Evolutionary conservation across 2,797 vertebrate genomes (phyloP).

Genomic region (Muscicapa comitata): DNA sequence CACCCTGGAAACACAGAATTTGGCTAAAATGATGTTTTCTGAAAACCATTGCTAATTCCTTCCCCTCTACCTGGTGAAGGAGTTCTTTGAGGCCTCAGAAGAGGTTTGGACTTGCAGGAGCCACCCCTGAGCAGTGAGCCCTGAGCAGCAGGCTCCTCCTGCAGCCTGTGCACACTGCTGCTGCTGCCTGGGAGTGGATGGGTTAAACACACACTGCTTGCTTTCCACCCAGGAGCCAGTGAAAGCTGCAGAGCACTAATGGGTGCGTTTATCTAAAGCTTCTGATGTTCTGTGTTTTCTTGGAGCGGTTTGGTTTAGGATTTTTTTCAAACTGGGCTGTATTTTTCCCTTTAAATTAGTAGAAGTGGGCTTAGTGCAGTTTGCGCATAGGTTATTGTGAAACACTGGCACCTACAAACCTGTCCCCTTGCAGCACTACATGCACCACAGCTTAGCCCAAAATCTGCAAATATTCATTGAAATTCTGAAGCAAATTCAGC

Average conservation of each 20-base stretch:
- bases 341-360: neutral
- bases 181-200: neutral
- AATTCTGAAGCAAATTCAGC: neutral
- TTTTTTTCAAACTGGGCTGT: neutral
- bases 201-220: neutral
- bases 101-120: neutral
- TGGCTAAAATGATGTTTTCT: accelerated
- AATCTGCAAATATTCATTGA: neutral
- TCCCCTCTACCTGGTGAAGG: neutral
- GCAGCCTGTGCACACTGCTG: neutral
- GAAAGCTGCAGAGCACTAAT: neutral
- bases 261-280: neutral
- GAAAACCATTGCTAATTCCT: accelerated
- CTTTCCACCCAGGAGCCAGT: neutral
- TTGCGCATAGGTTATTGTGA: neutral
- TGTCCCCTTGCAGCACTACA: neutral
- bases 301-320: neutral
- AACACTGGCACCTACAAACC: neutral
- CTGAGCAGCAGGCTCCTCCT: neutral
- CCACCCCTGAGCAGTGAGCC: neutral
- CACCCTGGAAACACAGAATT: neutral
- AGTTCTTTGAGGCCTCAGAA: neutral
- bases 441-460: neutral
- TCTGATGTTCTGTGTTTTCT: neutral
- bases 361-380: neutral